A percentile compares a stretch with the other conserved stretches of the same genome.
Evolutionary conservation across 2,888 invertebrate genomes (phyloP).

Genomic region (Drosophila infuscata): DNA sequence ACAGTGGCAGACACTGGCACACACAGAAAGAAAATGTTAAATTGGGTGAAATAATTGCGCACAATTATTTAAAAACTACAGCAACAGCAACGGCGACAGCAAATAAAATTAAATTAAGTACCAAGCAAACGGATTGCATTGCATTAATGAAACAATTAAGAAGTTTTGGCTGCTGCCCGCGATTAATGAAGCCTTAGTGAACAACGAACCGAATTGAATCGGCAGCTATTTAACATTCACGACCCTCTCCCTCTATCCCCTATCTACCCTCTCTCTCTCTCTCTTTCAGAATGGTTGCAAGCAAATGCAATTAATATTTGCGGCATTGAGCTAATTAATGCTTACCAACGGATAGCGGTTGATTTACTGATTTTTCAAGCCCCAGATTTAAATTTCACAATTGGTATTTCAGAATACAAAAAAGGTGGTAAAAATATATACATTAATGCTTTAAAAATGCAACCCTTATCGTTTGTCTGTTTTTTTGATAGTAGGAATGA

Average conservation of each 20-base stretch:
- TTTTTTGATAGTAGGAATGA: background rate
- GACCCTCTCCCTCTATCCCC: background rate
- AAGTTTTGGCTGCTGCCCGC: conserved; percentile 52
- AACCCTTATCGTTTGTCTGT: background rate
- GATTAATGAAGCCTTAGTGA: conserved; percentile 76
- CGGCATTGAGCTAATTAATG: conserved; percentile 61
- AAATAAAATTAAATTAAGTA: conserved; percentile 78
- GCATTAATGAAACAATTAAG: conserved; percentile 79
- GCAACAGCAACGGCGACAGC: conserved; percentile 52
- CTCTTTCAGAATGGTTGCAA: conserved; percentile 26
- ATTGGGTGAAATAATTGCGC: conserved; percentile 78
- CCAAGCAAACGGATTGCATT: conserved; percentile 76
- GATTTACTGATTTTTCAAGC: conserved; percentile 10
- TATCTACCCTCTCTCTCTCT: background rate
- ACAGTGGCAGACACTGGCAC: conserved; percentile 15
- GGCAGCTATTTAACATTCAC: conserved; percentile 39
- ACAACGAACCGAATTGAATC: conserved; percentile 32
- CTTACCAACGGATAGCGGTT: conserved; percentile 18
- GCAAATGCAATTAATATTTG: conserved; percentile 61
- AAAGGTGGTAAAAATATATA: background rate
- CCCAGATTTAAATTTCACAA: conserved; percentile 12
- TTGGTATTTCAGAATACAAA: background rate
- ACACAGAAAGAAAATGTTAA: conserved; percentile 66
- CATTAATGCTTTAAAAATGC: background rate
- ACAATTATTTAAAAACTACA: conserved; percentile 78